These are phyloP conservation scores for Drosophila meridionalis DNA, from an alignment of 2,888 invertebrate genomes.

Conservation along the genomic window DNA sequence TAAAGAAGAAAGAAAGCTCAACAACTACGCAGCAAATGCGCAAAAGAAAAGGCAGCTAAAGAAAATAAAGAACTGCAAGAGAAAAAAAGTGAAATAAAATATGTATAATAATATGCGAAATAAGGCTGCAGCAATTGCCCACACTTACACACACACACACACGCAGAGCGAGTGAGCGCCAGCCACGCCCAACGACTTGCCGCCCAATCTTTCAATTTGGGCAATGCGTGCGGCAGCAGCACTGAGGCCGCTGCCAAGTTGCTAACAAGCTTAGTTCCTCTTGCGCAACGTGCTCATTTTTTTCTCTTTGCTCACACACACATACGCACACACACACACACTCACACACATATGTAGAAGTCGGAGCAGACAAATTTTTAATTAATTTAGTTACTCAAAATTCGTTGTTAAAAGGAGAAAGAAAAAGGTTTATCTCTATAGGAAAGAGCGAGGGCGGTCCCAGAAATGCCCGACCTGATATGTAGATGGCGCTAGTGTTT, in stretches of 20 bases:
- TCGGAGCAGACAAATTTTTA: slow-evolving; percentile 57
- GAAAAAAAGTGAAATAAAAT: slow-evolving; percentile 68
- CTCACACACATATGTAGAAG: slow-evolving; percentile 7
- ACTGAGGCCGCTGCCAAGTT: slow-evolving; percentile 62
- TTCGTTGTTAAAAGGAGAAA: slow-evolving; percentile 27
- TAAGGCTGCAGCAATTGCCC: slow-evolving; percentile 54
- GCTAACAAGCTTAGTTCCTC: slow-evolving; percentile 76
- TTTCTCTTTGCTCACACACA: slow-evolving; percentile 11
- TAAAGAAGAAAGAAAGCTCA: slow-evolving; percentile 36
- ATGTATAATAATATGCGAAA: slow-evolving; percentile 75
- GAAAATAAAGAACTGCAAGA: slow-evolving; percentile 41
- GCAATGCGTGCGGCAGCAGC: slow-evolving; percentile 46
- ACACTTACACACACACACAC: neutral
- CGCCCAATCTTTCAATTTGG: slow-evolving; percentile 19
- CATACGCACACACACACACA: slow-evolving; percentile 13
- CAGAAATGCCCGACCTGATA: too few species aligned
- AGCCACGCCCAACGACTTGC: slow-evolving; percentile 23
- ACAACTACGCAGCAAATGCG: slow-evolving; percentile 52
- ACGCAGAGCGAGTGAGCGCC: neutral
- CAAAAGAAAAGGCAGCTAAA: slow-evolving; percentile 34
- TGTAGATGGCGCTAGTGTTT: too few species aligned
- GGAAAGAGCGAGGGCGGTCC: too few species aligned
- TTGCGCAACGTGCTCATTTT: slow-evolving; percentile 60
- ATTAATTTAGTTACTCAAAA: slow-evolving; percentile 67
- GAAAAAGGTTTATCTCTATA: slow-evolving; percentile 24